Evolutionary conservation across 1,140 invertebrate species (phyloP), one percentile per base, ranked within the genome.

Genomic region (Schlechtendalia chinensis): DNA sequence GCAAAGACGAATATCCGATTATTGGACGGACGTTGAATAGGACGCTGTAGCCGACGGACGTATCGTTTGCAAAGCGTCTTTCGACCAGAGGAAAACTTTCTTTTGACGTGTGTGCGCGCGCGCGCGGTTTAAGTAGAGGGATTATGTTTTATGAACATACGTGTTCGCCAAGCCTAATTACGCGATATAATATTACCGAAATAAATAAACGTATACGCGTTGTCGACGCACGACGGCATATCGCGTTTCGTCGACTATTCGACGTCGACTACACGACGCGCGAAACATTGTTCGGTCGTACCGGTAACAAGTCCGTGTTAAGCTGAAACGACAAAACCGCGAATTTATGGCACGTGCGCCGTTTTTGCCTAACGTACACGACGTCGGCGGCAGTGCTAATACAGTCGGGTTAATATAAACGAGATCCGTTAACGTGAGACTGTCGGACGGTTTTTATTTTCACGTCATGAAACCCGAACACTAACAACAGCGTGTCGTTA

Each of bases 91-190:
- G 17, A 24, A 47, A 27, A 50, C 45, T 12, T 50, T 22, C 67
- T 69, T 69, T 69, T 69, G 22, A 27, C 14, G 22, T 50, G 14
- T 29, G 27, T 61, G 39, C 19, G 29, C 17, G 61, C 5, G 11
- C 5, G 32, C 11, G n/a, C 10, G 8, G n/a, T n/a, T 17, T 11
- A 24, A 69, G 45, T 50, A 69, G 19, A 69, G n/a, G 67, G 67
- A 69, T 67, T 67, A 67, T 29, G 22, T 22, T 67, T 69, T 69
- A 39, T 39, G 50, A 27, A 50, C n/a, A n/a, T 50, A 50, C 45
- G 39, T 17, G 24, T 69, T 50, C 17, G 24, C 22, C 16, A 17
- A 22, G 1, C 56, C 56, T 12, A 22, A 39, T 39, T 4, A 11
- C 22, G 16, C 59, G 45, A 50, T 50, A 50, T 50, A 50, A 63